These are phyloP conservation scores for Pseudomyrmex sp. DNA, from an alignment of 1,140 invertebrate species.

Conservation along the genomic window DNA sequence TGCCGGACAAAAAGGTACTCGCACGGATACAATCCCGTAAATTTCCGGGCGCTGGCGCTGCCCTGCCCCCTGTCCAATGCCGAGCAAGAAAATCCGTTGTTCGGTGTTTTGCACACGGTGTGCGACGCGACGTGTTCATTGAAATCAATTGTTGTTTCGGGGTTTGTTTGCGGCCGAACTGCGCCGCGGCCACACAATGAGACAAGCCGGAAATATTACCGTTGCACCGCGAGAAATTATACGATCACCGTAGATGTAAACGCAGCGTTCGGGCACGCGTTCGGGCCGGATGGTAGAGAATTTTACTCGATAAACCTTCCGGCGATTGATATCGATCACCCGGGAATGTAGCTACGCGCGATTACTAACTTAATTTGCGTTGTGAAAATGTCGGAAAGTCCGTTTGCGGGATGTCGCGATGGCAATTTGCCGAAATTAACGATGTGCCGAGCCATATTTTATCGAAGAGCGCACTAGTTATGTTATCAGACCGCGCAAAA, in stretches of 20 bases:
- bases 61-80: slow-evolving; percentile 68
- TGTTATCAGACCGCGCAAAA: background rate
- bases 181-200: slow-evolving; percentile 67
- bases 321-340: slow-evolving; percentile 55
- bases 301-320: slow-evolving; percentile 39
- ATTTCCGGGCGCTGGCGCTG: slow-evolving; percentile 66
- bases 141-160: slow-evolving; percentile 78
- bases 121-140: slow-evolving; percentile 72
- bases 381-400: slow-evolving; percentile 46
- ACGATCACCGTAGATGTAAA: slow-evolving; percentile 65
- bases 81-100: slow-evolving; percentile 75
- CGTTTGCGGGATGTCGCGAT: background rate
- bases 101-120: slow-evolving; percentile 73
- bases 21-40: slow-evolving; percentile 79
- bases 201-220: slow-evolving; percentile 72
- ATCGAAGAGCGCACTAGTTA: background rate
- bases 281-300: slow-evolving; percentile 4
- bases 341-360: slow-evolving; percentile 32
- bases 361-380: slow-evolving; percentile 55
- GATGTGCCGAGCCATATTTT: background rate
- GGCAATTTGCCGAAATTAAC: slow-evolving; percentile 35
- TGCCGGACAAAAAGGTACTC: slow-evolving; percentile 70
- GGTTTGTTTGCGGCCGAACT: slow-evolving; percentile 72
- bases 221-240: slow-evolving; percentile 73
- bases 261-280: slow-evolving; percentile 19